Evolutionary conservation across 2,888 invertebrate genomes (phyloP), one percentile per base, ranked within the genome.

Genomic region (Hoplodrina blanda): DNA sequence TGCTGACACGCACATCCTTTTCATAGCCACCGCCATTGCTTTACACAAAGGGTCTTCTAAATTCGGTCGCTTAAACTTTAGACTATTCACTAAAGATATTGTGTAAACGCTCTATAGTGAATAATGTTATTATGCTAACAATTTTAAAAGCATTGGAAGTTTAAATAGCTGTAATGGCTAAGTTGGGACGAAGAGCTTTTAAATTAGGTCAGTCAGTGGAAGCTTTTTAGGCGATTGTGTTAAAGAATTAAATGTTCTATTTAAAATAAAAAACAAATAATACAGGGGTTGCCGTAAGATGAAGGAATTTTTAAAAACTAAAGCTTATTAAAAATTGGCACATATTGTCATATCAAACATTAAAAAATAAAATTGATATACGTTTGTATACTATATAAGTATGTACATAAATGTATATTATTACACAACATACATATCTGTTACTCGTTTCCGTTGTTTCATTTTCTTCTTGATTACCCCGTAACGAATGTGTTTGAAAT

Each of bases 1-100:
- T 81, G 87, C 84, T 89, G 90, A 88, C 91, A 89, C 87, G 90
- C 90, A 90, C 83, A 88, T 89, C 89, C 88, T 87, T 89, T 87
- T 90, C 89, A 90, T 73, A 67, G 62, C 81, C 73, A 78, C 73
- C 78, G 77, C 75, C 57, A 74, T 80, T 79, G 80, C 71, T 85
- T 71, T 53, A 85, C 78, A 85, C 83, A 85, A 86, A 84, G 70
- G 73, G 56, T 73, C 73, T 69, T 72, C 85, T 81, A 84, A 84
- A 85, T 79, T 85, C 73, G 76, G 79, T 83, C 75, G 83, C 70
- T 81, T 80, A 76, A 82, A 83, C 79, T 84, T 84, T 77, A 67
- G 65, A 78, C 78, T 70, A 78, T 82, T 78, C 73, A 74, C 73
- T 74, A 78, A 54, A 81, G 82, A 71, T 80, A 83, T 83, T 83